These are phyloP conservation scores for Liasis olivaceus DNA, from an alignment of 2,797 vertebrate species.

Conservation along the genomic window DNA sequence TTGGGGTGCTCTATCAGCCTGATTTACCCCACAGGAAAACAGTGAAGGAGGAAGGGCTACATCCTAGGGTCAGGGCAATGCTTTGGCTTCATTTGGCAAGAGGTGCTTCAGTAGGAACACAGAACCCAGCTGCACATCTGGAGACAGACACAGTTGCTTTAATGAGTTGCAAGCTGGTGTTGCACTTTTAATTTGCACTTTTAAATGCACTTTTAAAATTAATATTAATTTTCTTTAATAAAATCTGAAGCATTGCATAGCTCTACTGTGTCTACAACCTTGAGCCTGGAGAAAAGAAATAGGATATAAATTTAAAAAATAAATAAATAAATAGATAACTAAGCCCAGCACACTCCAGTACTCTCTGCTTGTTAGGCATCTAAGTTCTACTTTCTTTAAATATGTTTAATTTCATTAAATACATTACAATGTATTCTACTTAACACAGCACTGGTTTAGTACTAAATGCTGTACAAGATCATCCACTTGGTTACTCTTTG, in stretches of 20 bases:
- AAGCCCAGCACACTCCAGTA: neutral
- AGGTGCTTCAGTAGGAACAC: neutral
- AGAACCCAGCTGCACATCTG: too few species aligned
- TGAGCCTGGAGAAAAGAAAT: neutral
- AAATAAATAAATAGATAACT: neutral
- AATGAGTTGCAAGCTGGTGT: neutral
- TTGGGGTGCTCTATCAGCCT: neutral
- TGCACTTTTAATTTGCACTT: neutral
- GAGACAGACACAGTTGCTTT: neutral
- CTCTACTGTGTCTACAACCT: neutral
- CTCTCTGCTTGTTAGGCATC: neutral
- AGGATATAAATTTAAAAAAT: neutral
- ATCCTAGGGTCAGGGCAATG: neutral
- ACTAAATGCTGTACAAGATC: neutral
- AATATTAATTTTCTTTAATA: neutral
- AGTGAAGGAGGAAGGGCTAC: neutral
- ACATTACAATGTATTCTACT: slow-evolving; percentile 19
- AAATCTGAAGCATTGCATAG: neutral
- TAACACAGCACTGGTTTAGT: neutral
- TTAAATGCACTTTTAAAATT: neutral
- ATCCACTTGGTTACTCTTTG: neutral
- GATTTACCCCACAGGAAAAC: neutral
- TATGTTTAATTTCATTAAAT: neutral
- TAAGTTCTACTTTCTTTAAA: neutral
- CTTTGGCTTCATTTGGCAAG: neutral